Evolutionary conservation across 2,797 vertebrate species (phyloP), one percentile per base, ranked within the genome.

Genomic region (Cyclopterus lumpus): DNA sequence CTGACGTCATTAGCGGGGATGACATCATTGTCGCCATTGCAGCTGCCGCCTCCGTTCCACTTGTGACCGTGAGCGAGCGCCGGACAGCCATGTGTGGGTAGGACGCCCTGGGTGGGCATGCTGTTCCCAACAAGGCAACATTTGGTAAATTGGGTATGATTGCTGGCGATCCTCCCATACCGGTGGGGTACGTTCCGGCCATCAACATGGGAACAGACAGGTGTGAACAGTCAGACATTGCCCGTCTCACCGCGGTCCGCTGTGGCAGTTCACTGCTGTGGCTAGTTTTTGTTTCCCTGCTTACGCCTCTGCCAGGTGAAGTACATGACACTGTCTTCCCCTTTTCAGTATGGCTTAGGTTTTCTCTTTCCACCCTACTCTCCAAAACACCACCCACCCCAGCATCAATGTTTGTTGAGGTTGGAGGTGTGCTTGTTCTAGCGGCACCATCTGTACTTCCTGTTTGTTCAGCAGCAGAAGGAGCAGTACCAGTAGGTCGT

Each of bases 141-240:
- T 89, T 85, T 0, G 72, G 78, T 11, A 61, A 2, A 3, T 67
- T 86, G 63, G 85, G 71, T 9, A 32, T 20, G 69, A 80, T 81
- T 12, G 16, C 40, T 6, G 81, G 63, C 1, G 55, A 71, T 61
- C 75, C 77, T 38, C 75, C 83, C 51, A 84, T 71, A 40, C 77
- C 51, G 6, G 86, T 96, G 91, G 4, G 95, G 90, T 86, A 97
- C 70, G 93, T 95, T 86, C 72, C 95, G 54, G 89, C 94, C 85
- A 89, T 77, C 10, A 91, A 26, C 5, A 92, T 94, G 46, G 97
- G 97, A 81, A 98, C 97, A 0, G 96, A 95, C 86, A 98, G 93
- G 86, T 96, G 97, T 6, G 96, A 96, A 85, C 96, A 97, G 88
- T 97, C 97, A 1, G 97, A 99, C 94, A 98, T 96, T 4, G 97